A percentile compares a stretch with the other conserved stretches of the same genome.
Conservation (phyloP, 2,888 invertebrate species). For the Matsumyia berberina region DNA sequence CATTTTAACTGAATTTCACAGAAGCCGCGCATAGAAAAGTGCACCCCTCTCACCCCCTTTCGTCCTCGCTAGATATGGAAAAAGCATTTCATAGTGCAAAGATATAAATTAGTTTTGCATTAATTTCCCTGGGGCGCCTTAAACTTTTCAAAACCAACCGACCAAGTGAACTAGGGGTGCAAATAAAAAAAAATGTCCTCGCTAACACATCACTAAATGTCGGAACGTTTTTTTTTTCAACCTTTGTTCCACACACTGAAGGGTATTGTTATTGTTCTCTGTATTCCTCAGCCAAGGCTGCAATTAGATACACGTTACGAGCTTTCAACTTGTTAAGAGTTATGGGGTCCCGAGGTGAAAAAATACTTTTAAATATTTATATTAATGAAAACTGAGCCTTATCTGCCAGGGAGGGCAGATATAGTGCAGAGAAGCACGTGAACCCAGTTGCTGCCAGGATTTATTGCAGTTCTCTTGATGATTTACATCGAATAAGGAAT, state of each 20-base stretch:
- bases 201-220: not conserved
- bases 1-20: conserved; percentile 17
- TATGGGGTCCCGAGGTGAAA: not conserved
- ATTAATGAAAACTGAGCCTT: not conserved
- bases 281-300: not conserved
- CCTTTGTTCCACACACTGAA: conserved; percentile 15
- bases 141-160: conserved; percentile 44
- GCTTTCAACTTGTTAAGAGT: not conserved
- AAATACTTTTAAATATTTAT: not conserved
- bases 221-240: not conserved
- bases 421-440: no score
- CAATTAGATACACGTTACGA: conserved; percentile 4
- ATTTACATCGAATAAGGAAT: no score
- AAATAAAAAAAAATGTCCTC: conserved; percentile 9
- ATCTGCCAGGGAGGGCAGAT: no score
- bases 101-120: conserved; percentile 59
- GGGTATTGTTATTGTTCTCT: not conserved
- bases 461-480: no score
- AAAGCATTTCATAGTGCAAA: conserved; percentile 22
- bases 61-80: conserved; percentile 24
- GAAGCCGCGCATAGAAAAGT: not conserved
- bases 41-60: not conserved
- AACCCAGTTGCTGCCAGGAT: no score
- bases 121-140: conserved; percentile 56
- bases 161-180: conserved; percentile 19